A percentile compares a stretch with the other conserved stretches of the same genome.
phyloP scores from a whole-genome alignment of 2,888 invertebrate genomes.

The Shargacucullia verbasci region DNA sequence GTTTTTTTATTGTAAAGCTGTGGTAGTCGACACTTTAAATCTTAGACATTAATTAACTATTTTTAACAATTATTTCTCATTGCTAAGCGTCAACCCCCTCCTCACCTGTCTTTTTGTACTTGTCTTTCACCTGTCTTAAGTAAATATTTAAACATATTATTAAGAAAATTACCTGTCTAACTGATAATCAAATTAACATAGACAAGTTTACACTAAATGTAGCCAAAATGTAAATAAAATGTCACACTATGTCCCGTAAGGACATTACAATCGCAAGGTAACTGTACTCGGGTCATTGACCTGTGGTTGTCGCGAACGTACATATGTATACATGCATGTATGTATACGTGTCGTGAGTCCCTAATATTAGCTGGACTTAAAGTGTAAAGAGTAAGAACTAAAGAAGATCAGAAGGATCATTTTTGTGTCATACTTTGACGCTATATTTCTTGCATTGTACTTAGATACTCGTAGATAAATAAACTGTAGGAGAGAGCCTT shows the following conservation, averaged over 20 bases:
- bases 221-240: constrained; percentile 28
- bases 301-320: constrained; percentile 26
- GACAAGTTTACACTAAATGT: constrained; percentile 7
- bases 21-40: too few species aligned
- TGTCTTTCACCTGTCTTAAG: too few species aligned
- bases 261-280: constrained; percentile 42
- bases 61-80: too few species aligned
- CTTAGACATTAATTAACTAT: too few species aligned
- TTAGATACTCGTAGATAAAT: too few species aligned
- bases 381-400: constrained; percentile 30
- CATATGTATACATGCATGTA: constrained; percentile 6
- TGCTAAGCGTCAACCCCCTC: too few species aligned
- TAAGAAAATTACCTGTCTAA: background rate
- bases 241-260: constrained; percentile 32
- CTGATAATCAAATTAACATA: background rate
- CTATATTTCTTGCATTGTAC: constrained; percentile 1
- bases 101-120: too few species aligned
- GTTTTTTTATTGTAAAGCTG: too few species aligned
- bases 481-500: too few species aligned
- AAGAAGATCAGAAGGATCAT: background rate
- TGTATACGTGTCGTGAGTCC: constrained; percentile 50
- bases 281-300: constrained; percentile 51
- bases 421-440: too few species aligned
- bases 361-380: constrained; percentile 28
- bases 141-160: too few species aligned